These are phyloP conservation scores for Pelobates cultripes DNA, from an alignment of 2,797 vertebrate genomes.

Conservation along the genomic window DNA sequence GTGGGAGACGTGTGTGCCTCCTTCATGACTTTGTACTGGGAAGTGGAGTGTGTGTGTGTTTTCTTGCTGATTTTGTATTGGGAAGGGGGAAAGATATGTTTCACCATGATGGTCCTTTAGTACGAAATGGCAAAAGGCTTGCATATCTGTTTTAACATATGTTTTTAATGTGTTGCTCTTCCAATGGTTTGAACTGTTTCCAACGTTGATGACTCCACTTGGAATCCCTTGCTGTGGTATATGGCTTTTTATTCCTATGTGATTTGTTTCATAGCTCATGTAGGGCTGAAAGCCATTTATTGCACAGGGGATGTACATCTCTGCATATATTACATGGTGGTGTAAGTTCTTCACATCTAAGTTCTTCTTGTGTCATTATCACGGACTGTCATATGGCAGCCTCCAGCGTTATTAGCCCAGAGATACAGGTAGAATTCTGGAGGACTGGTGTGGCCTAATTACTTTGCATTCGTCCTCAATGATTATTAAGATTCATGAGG, in stretches of 20 bases:
- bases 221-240: slow-evolving; percentile 61
- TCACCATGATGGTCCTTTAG: no score
- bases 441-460: not conserved
- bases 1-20: not conserved
- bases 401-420: not conserved
- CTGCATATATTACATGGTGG: not conserved
- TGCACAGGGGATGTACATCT: slow-evolving; percentile 83
- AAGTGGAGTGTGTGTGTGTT: not conserved
- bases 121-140: no score
- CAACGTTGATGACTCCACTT: not conserved
- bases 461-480: no score
- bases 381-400: not conserved
- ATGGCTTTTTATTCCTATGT: slow-evolving; percentile 99
- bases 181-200: not conserved
- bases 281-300: slow-evolving; percentile 99
- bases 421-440: not conserved
- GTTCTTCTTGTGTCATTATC: not conserved
- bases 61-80: no score
- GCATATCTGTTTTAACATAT: no score
- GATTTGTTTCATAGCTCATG: slow-evolving; percentile 93
- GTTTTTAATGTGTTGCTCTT: not conserved
- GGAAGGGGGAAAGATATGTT: no score
- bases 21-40: not conserved
- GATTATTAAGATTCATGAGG: no score
- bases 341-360: not conserved